Evolutionary conservation across 2,113 vertebrate species (phyloP).

Genomic region (Syngnathus scovelli): DNA sequence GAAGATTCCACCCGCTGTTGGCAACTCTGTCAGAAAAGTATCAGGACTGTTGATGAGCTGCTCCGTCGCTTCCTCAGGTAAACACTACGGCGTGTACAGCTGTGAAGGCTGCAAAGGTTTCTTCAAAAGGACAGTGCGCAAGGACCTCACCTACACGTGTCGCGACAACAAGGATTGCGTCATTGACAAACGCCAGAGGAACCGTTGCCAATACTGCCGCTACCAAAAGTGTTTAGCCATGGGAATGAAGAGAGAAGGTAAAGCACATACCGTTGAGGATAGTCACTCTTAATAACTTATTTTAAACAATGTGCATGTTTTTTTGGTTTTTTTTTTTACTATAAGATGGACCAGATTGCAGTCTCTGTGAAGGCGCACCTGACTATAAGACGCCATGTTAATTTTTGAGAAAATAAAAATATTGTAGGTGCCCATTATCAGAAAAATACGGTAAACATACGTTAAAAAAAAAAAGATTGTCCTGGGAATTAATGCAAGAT

Average conservation of each 20-base stretch:
- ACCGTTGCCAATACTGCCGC: conserved; percentile 98
- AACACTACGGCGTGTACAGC: conserved; percentile 99
- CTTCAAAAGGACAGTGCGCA: conserved; percentile 95
- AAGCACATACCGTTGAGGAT: conserved; percentile 72
- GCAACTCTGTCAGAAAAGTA: not conserved
- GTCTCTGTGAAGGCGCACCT: too few relatives aligned
- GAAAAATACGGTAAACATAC: too few relatives aligned
- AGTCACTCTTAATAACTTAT: conserved; percentile 34
- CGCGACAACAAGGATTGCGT: conserved; percentile 95
- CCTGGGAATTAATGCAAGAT: too few relatives aligned
- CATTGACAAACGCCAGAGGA: conserved; percentile 97
- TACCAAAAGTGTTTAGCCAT: conserved; percentile 99
- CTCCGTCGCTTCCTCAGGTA: conserved; percentile 67
- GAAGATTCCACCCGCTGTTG: not conserved
- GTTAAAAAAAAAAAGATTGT: too few relatives aligned
- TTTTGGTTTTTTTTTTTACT: too few relatives aligned
- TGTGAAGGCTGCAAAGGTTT: conserved; percentile 98
- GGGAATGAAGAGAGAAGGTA: conserved; percentile 99
- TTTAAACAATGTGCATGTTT: conserved; percentile 4
- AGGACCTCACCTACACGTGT: conserved; percentile 97
- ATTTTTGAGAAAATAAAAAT: too few relatives aligned
- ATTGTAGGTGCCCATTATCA: too few relatives aligned
- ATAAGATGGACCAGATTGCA: too few relatives aligned
- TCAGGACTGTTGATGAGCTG: too few relatives aligned
- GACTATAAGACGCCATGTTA: too few relatives aligned